These are phyloP conservation scores for Echeneis naucrates DNA, from an alignment of 2,797 vertebrate genomes.

Conservation along the genomic window DNA sequence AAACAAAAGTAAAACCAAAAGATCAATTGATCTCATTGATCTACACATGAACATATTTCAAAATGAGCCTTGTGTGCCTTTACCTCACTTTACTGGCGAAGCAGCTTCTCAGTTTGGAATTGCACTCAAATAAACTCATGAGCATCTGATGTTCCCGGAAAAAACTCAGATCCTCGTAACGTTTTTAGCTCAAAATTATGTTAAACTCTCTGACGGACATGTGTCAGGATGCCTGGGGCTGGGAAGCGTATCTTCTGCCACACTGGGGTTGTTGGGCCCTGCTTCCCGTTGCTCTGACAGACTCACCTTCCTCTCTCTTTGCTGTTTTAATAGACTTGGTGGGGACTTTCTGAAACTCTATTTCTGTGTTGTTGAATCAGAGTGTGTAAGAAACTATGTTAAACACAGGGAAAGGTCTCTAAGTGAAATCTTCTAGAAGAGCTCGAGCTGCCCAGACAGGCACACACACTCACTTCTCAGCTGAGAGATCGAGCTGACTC, in stretches of 20 bases:
- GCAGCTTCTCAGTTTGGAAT: neutral
- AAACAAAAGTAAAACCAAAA: neutral
- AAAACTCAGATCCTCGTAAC: neutral
- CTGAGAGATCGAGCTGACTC: slow-evolving; percentile 25
- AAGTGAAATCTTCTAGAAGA: slow-evolving; percentile 15
- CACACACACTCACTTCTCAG: slow-evolving; percentile 44
- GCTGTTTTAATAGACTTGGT: slow-evolving; percentile 10
- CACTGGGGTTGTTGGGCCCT: neutral
- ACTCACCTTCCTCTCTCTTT: slow-evolving; percentile 26
- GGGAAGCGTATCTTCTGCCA: neutral
- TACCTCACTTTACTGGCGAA: neutral
- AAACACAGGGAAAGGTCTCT: slow-evolving; percentile 15
- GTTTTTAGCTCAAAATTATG: neutral
- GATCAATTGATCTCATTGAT: neutral
- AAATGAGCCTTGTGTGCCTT: neutral
- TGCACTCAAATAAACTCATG: slow-evolving; percentile 8
- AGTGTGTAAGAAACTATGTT: slow-evolving; percentile 46
- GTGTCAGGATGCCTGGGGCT: slow-evolving; percentile 4
- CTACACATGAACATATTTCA: neutral
- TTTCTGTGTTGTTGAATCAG: slow-evolving; percentile 68
- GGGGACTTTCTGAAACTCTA: slow-evolving; percentile 53
- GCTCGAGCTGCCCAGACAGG: neutral
- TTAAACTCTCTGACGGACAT: neutral
- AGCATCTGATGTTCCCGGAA: neutral
- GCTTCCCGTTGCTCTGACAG: neutral